These are phyloP conservation scores for Lamellibrachia satsuma DNA, from an alignment of 2,888 invertebrate genomes.

Conservation along the genomic window DNA sequence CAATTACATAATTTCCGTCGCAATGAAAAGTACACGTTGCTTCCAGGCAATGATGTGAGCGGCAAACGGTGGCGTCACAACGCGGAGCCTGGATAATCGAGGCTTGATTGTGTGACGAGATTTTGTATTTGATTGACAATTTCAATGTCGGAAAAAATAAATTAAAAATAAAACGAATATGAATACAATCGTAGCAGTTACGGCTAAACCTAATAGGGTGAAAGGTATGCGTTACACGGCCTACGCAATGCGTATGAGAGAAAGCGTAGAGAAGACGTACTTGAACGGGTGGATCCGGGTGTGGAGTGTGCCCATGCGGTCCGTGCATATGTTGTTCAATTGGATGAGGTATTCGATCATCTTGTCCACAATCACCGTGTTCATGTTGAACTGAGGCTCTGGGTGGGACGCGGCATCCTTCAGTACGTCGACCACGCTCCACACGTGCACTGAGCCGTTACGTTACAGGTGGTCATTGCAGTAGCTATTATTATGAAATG, in stretches of 20 bases:
- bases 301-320: conserved; percentile 51
- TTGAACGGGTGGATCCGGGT: conserved; percentile 52
- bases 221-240: background rate
- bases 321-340: conserved; percentile 54
- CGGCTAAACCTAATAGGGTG: background rate
- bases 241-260: no score
- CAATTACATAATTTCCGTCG: no score
- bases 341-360: conserved; percentile 48
- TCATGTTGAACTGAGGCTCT: conserved; percentile 41
- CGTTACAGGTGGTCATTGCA: background rate
- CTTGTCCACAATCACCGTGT: conserved; percentile 46
- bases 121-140: no score
- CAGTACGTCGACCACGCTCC: conserved; percentile 50
- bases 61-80: no score
- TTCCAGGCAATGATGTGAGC: no score
- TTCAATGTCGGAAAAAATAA: no score
- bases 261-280: conserved; percentile 41
- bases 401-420: conserved; percentile 42
- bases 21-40: no score
- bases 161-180: no score
- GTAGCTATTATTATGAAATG: background rate
- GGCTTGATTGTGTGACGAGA: no score
- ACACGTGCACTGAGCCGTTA: conserved; percentile 48
- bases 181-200: no score
- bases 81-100: no score